These are phyloP conservation scores for Tachina grossa DNA, from an alignment of 2,888 invertebrate species.

Conservation along the genomic window DNA sequence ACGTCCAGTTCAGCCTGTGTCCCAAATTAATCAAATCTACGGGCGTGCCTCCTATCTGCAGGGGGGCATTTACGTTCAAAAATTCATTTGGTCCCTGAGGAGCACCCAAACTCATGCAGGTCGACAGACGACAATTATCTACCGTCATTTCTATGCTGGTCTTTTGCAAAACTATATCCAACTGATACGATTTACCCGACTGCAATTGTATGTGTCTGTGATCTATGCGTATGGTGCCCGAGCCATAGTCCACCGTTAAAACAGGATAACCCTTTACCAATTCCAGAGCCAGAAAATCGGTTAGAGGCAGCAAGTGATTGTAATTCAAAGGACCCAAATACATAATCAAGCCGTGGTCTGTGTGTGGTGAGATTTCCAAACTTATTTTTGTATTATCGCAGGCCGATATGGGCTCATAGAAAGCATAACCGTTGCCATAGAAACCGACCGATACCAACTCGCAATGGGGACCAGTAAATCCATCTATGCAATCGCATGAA, in stretches of 20 bases:
- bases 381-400: conserved; percentile 93
- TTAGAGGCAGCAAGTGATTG: conserved; percentile 86
- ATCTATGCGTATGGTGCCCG: conserved; percentile 89
- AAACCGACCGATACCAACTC: conserved; percentile 95
- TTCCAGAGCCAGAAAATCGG: conserved; percentile 96
- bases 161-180: conserved; percentile 89
- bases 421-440: conserved; percentile 95
- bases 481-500: conserved; percentile 90
- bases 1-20: conserved; percentile 87
- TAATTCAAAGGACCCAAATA: conserved; percentile 92
- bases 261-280: conserved; percentile 92
- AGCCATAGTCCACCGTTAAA: conserved; percentile 93
- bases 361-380: conserved; percentile 90
- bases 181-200: conserved; percentile 93
- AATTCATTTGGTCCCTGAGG: conserved; percentile 89
- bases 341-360: conserved; percentile 92
- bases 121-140: conserved; percentile 88
- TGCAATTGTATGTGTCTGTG: conserved; percentile 88
- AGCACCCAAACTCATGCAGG: conserved; percentile 88
- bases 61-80: conserved; percentile 92
- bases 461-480: conserved; percentile 93
- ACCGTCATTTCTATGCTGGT: conserved; percentile 90
- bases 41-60: conserved; percentile 92
- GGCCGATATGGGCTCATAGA: conserved; percentile 93
- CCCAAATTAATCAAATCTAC: conserved; percentile 87